Evolutionary conservation across 2,113 vertebrate species (phyloP).

Genomic region (Anoplopoma fimbria): DNA sequence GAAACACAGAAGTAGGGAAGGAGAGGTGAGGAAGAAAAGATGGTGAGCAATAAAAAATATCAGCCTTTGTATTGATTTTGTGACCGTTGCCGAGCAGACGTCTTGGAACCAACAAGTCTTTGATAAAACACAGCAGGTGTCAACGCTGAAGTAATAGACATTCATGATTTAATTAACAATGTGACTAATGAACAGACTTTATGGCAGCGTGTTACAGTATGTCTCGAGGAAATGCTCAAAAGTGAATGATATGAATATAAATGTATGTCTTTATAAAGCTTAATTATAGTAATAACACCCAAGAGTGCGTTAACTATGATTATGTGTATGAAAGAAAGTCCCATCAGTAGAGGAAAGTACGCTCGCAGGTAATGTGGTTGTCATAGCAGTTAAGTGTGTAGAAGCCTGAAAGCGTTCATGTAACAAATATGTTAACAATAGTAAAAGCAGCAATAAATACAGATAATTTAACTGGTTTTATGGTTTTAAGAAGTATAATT

Average conservation of each 20-base stretch:
- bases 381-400: neutral
- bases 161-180: constrained; percentile 41
- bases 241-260: constrained; percentile 18
- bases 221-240: constrained; percentile 31
- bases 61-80: constrained; percentile 15
- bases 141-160: constrained; percentile 25
- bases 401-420: neutral
- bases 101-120: constrained; percentile 28
- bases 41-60: neutral
- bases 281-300: constrained; percentile 34
- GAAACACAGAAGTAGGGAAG: neutral
- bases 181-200: constrained; percentile 39
- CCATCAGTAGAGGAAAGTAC: neutral
- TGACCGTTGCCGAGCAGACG: constrained; percentile 15
- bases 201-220: neutral
- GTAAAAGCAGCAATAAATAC: neutral
- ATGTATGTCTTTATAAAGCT: constrained; percentile 9
- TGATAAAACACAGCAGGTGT: constrained; percentile 39
- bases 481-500: neutral
- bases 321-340: neutral
- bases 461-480: neutral
- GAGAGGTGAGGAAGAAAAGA: neutral
- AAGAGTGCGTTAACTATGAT: constrained; percentile 3
- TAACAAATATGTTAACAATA: neutral
- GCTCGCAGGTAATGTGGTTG: neutral